A percentile compares a stretch with the other conserved stretches of the same genome.
Evolutionary conservation across 2,113 vertebrate species (phyloP).

Genomic region (Asarcornis scutulata): DNA sequence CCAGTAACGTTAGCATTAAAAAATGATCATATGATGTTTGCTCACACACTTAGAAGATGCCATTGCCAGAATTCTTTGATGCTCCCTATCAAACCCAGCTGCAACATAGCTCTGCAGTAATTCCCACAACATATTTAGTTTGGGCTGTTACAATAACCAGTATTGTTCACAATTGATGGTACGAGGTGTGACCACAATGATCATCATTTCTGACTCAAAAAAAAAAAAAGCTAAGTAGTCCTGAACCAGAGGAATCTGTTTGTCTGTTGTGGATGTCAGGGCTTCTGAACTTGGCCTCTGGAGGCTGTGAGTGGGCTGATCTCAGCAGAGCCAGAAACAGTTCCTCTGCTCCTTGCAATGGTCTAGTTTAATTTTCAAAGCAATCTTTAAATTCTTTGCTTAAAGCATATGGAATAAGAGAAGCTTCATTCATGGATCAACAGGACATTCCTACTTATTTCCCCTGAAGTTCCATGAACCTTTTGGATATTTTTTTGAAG

Average conservation of each 20-base stretch:
- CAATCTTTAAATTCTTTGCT: neutral
- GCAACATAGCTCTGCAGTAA: neutral
- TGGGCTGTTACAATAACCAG: neutral
- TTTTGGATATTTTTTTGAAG: neutral
- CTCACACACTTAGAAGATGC: neutral
- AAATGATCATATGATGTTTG: neutral
- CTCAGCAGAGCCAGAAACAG: neutral
- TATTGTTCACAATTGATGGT: neutral
- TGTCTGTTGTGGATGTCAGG: neutral
- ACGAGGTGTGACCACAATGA: neutral
- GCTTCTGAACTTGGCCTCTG: neutral
- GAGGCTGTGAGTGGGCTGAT: neutral
- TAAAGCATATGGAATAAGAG: neutral
- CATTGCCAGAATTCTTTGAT: neutral
- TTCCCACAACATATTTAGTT: neutral
- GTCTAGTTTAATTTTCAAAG: neutral
- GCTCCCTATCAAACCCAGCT: neutral
- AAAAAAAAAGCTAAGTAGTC: neutral
- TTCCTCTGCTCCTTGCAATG: neutral
- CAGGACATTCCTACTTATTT: neutral
- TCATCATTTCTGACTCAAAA: neutral
- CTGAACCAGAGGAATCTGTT: neutral
- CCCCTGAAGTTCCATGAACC: neutral
- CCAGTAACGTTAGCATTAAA: neutral
- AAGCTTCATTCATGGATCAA: neutral